Evolutionary conservation across 1,140 invertebrate genomes (phyloP), one percentile per base, ranked within the genome.

Genomic region (Drosophila repletoides): DNA sequence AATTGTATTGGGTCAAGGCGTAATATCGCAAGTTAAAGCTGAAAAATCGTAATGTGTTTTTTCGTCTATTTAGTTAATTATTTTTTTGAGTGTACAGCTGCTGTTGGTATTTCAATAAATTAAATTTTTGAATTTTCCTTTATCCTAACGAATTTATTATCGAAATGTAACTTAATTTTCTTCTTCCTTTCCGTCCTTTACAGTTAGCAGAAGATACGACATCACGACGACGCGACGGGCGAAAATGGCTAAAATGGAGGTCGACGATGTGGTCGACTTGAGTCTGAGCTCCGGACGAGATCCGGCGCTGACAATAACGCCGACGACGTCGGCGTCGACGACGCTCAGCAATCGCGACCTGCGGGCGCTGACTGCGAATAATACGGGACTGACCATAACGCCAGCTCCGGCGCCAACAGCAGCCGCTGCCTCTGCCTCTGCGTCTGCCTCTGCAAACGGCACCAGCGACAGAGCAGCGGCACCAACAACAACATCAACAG

Each of bases 211-310:
- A 80, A 86, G 52, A 69, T 79, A 72, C 43, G 52, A 64, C 75
- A 80, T 70, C 81, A 87, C 80, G 76, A 88, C 86, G 86, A 88
- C 86, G 86, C 86, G 86, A 88, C 86, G 86, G 69, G 80, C 84
- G 58, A 84, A 88, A 74, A 92, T 92, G 92, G 92, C 92, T 72
- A 92, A 92, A 90, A 93, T 93, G 93, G 93, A 93, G 70, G 91
- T 93, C 76, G 92, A 93, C 90, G 91, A 92, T 71, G 93, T 93
- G 67, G 93, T 94, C 58, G 93, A 92, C 79, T 90, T 92, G 63
- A 92, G 92, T 79, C 76, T 92, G 21, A 91, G 90, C 83, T 92
- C 84, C 34, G 87, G 88, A 12, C 74, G 89, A 58, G 89, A 90
- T 48, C 86, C 89, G 48, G 88, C 88, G 38, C 52, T 89, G 21